phyloP scores from a whole-genome alignment of 92 coral and sea anemone genomes.

The Anthopleura xanthogrammica region DNA sequence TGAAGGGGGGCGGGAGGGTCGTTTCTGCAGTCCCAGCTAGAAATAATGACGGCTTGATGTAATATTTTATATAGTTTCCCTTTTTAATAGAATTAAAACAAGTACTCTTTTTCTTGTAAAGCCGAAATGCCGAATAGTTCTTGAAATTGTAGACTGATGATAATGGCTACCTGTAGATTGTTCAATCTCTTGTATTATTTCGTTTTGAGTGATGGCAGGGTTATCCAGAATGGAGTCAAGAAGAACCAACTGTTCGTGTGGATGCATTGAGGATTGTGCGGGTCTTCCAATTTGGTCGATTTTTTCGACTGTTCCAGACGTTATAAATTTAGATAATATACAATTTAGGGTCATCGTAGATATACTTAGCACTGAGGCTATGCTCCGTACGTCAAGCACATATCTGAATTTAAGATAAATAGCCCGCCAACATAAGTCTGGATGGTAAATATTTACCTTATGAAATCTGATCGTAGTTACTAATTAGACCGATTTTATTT shows the following conservation, averaged over 20 bases:
- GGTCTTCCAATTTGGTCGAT: not conserved
- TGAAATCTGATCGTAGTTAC: not conserved
- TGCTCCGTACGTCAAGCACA: not conserved
- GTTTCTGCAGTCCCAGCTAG: too few species aligned
- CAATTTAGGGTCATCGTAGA: not conserved
- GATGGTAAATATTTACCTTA: not conserved
- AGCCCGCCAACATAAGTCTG: conserved; percentile 11
- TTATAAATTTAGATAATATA: conserved; percentile 6
- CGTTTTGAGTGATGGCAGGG: conserved; percentile 13
- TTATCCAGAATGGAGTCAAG: not conserved
- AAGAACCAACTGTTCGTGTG: conserved; percentile 16
- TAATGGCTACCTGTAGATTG: conserved; percentile 22
- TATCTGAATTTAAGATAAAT: not conserved
- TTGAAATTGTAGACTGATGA: conserved; percentile 14
- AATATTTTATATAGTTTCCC: too few species aligned
- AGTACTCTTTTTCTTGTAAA: conserved; percentile 20
- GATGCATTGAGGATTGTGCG: not conserved
- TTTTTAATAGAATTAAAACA: too few species aligned
- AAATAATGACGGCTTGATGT: too few species aligned
- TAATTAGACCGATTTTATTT: not conserved
- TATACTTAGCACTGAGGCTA: not conserved
- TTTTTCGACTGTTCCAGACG: not conserved
- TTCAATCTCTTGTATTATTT: conserved; percentile 5
- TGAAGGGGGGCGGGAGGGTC: too few species aligned
- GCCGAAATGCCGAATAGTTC: conserved; percentile 25